These are phyloP conservation scores for Rhegmatorhina hoffmannsi DNA, from an alignment of 2,113 vertebrate genomes.

Conservation along the genomic window DNA sequence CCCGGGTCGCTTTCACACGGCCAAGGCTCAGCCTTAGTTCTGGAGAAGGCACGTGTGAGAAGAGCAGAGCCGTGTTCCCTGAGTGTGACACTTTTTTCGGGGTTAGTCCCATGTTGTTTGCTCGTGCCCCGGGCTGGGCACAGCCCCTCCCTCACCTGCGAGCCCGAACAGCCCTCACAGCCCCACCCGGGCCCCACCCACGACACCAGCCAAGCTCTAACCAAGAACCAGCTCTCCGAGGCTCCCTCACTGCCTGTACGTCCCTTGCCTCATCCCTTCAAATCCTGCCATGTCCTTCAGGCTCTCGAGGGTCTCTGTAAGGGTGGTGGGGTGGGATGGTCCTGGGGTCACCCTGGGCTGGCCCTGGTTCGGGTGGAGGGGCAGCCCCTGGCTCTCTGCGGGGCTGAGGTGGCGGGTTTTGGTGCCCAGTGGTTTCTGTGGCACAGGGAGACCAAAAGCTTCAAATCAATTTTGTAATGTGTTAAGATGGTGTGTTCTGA, in stretches of 20 bases:
- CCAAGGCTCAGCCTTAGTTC: neutral
- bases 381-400: rapidly evolving
- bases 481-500: neutral
- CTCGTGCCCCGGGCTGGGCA: rapidly evolving
- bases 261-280: neutral
- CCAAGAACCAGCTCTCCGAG: too few species aligned
- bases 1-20: neutral
- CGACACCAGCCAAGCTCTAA: rapidly evolving
- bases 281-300: too few species aligned
- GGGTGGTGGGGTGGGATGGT: neutral
- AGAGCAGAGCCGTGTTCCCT: neutral
- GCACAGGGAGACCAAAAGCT: rapidly evolving
- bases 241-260: rapidly evolving
- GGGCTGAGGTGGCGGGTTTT: neutral
- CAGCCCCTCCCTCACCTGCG: neutral
- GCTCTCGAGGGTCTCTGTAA: rapidly evolving
- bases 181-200: neutral
- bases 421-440: rapidly evolving
- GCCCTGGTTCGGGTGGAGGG: neutral
- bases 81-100: neutral
- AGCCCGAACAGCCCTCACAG: rapidly evolving
- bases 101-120: neutral
- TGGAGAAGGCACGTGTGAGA: rapidly evolving
- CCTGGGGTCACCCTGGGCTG: too few species aligned
- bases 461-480: rapidly evolving